A percentile compares a stretch with the other conserved stretches of the same genome.
Conservation (phyloP, 2,113 vertebrate species). For the Nibea albiflora region DNA sequence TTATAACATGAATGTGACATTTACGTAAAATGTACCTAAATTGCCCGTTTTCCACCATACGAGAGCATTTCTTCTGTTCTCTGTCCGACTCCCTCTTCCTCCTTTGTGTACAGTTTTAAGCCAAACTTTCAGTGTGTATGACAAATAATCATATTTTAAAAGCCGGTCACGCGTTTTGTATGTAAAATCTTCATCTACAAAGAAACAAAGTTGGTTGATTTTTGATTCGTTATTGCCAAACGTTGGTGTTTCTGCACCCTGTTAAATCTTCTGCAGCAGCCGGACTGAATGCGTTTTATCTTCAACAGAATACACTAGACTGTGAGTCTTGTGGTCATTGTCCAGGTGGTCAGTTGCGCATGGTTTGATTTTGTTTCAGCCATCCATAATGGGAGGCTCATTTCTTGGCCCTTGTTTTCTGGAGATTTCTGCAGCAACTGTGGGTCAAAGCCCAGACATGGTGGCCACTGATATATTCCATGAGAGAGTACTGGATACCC, state of each 20-base stretch:
- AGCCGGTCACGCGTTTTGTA: neutral
- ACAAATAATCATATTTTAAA: constrained; percentile 1
- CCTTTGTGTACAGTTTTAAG: neutral
- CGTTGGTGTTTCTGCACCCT: neutral
- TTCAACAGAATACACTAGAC: neutral
- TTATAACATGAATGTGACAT: neutral
- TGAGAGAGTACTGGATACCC: constrained; percentile 82
- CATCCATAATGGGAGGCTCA: constrained; percentile 60
- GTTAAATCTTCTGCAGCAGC: neutral
- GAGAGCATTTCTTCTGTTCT: neutral
- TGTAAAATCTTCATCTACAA: neutral
- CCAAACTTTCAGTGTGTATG: no score
- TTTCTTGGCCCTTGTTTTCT: constrained; percentile 63
- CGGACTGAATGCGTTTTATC: neutral
- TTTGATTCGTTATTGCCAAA: neutral
- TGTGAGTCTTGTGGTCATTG: constrained; percentile 13
- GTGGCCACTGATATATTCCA: constrained; percentile 81
- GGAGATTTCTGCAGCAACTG: constrained; percentile 65
- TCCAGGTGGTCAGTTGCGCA: constrained; percentile 59
- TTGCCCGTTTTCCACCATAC: neutral
- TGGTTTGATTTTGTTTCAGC: constrained; percentile 19
- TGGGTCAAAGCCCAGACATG: constrained; percentile 73
- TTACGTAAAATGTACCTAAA: neutral
- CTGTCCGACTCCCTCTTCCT: neutral
- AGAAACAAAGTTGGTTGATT: neutral